Base-by-base conservation (phyloP, 92 coral and sea anemone genomes). In the Palythoa heliodiscus region DNA sequence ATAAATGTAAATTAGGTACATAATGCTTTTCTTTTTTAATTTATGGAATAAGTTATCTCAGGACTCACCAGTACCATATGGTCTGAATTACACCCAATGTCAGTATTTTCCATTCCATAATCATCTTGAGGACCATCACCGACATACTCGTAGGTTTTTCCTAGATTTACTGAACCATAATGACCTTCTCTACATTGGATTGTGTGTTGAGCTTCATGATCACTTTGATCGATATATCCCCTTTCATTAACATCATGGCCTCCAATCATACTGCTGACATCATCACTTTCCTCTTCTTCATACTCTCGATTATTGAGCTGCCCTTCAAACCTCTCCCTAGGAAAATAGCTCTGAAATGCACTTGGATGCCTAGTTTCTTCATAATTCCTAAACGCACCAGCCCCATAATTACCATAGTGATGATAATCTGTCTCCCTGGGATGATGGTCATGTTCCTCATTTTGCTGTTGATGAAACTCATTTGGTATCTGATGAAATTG, bases 311-410 rank as follows among this genome's bases (percentile, higher is more conserved):
- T 48, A 78, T 64, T n/a, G 47, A 24, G 53, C 15, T 13, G 73
- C 61, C 84, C 74, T n/a, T 66, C 84, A 80, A 47, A 43, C 47
- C 84, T 24, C 66, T 22, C 75, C 55, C 48, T 40, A 2, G 72
- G 83, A 3, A 35, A 71, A 39, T 60, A 60, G 29, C 53, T 78
- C 71, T 78, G 84, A 66, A 80, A 80, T 80, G 84, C 84, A 80
- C 74, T 80, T 5, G 74, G 84, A n/a, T 48, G 72, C 10, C 75
- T 35, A 1, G 61, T 47, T 10, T 80, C 43, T 5, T 66, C 74
- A 22, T 66, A 80, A 11, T 89, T 86, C 39, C 92, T 78, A 86
- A 85, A 88, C 22, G 72, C 79, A 82, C 74, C 89, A 84, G 75
- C 86, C 5, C 20, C 75, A 68, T 84, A 84, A 68, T 73, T 70